A percentile compares a stretch with the other conserved stretches of the same genome.
phyloP scores from a whole-genome alignment of 2,113 vertebrate species.

The Chiloscyllium plagiosum region DNA sequence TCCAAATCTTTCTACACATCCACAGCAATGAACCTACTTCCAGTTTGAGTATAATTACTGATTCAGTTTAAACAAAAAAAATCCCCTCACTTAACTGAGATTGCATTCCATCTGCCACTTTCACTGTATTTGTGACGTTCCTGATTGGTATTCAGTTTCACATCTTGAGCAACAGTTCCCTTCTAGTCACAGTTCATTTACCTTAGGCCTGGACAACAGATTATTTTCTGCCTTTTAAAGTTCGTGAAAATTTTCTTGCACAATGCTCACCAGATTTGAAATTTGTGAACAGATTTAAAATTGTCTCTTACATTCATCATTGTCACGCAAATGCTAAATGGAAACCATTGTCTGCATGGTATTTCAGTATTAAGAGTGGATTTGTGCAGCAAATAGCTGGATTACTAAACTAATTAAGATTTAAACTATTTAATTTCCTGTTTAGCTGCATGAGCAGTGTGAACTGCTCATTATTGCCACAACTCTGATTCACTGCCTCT shows the following conservation, averaged over 20 bases:
- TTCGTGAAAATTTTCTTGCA: not conserved
- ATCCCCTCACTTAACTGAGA: not conserved
- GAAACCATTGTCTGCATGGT: not conserved
- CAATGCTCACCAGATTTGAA: not conserved
- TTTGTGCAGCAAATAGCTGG: not conserved
- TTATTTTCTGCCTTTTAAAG: not conserved
- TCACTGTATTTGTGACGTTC: not conserved
- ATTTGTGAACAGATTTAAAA: not conserved
- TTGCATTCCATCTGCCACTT: not conserved
- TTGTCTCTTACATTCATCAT: not conserved
- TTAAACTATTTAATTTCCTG: slow-evolving; percentile 13
- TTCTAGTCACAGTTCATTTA: not conserved
- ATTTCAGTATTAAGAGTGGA: not conserved
- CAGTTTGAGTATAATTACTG: not conserved
- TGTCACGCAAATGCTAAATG: not conserved
- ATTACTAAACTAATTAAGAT: slow-evolving; percentile 15
- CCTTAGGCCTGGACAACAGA: not conserved
- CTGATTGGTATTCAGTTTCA: not conserved
- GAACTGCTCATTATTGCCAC: slow-evolving; percentile 24
- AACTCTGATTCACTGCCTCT: not conserved
- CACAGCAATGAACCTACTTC: not conserved
- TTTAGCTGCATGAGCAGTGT: slow-evolving; percentile 18
- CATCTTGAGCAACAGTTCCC: not conserved
- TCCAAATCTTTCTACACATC: not conserved
- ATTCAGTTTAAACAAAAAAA: not conserved